Evolutionary conservation across 92 coral and sea anemone genomes (phyloP), one percentile per base, ranked within the genome.

Genomic region (Bergia puertoricense): DNA sequence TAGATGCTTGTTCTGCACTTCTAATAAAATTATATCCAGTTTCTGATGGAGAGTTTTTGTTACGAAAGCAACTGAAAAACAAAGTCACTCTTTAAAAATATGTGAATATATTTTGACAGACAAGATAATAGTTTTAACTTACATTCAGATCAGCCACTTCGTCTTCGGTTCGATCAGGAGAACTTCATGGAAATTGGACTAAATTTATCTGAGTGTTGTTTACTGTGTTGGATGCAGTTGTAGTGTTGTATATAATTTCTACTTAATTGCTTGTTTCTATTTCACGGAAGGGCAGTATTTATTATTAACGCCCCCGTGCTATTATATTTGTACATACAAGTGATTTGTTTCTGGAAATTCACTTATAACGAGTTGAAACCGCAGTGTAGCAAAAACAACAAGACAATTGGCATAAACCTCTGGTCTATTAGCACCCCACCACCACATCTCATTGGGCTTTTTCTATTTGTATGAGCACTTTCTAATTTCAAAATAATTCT

Each of bases 201-300:
- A 46, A 16, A 3, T 3, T 38, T 40, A 22, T 42, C 48, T 7
- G 0, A 18, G 22, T n/a, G 38, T 20, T 14, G 44, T 76, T 4
- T 18, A 51, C 54, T 15, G 18, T 72, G 42, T 37, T 72, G 76
- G 46, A 10, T 42, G 46, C 30, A 45, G 48, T 39, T 42, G 54
- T 76, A 15, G 80, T 15, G 46, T 40, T 45, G 8, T 76, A 45
- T 76, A 76, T 23, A 76, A 43, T 40, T 43, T 76, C 18, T 41
- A 16, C 6, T 44, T 82, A 62, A 65, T 82, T 82, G 71, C 59
- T 65, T 82, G 76, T 82, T 62, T 82, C 38, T 8, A 43, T 82
- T 82, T 82, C 38, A 76, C 5, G 80, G 51, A 76, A 42, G 80
- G 46, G 51, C 51, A 37, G 50, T 79, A 79, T 54, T 30, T 50